Evolutionary conservation across 2,797 vertebrate species (phyloP).

Genomic region (Delichon dasypus): DNA sequence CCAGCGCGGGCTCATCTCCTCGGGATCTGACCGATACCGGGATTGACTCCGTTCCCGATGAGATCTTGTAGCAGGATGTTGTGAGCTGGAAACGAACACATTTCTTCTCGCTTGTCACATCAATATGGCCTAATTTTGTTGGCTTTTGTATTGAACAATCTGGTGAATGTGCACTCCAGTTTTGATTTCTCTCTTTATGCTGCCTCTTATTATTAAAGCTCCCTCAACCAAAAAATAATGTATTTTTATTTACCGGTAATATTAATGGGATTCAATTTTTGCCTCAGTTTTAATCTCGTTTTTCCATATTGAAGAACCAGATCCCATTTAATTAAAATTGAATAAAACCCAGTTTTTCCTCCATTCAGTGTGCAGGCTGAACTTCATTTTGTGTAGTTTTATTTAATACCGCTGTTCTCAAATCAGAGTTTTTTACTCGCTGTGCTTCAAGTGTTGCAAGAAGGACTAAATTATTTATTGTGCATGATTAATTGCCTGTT

Average conservation of each 20-base stretch:
- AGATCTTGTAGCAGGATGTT: background rate
- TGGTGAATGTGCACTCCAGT: background rate
- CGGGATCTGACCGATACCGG: background rate
- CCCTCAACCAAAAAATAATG: constrained; percentile 32
- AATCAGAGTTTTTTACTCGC: background rate
- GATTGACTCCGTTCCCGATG: background rate
- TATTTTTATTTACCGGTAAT: constrained; percentile 19
- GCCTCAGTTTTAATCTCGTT: constrained; percentile 16
- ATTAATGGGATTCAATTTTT: constrained; percentile 41
- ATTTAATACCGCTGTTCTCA: background rate
- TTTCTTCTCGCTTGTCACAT: constrained; percentile 40
- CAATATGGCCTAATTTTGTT: constrained; percentile 30
- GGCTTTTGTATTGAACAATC: constrained; percentile 29
- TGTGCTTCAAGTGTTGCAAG: background rate
- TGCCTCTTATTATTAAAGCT: constrained; percentile 28
- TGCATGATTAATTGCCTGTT: background rate
- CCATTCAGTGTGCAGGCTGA: background rate
- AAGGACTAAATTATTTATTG: background rate
- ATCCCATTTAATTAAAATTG: background rate
- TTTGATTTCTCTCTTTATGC: constrained; percentile 50
- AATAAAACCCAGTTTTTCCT: background rate
- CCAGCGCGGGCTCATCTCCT: background rate
- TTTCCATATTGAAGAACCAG: constrained; percentile 20
- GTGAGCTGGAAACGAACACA: constrained; percentile 11
- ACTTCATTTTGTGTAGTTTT: background rate